Percentiles rank a stretch among this genome's conserved stretches.
Conservation (phyloP, 2,113 vertebrate species). For the Acrocephalus kingi region DNA sequence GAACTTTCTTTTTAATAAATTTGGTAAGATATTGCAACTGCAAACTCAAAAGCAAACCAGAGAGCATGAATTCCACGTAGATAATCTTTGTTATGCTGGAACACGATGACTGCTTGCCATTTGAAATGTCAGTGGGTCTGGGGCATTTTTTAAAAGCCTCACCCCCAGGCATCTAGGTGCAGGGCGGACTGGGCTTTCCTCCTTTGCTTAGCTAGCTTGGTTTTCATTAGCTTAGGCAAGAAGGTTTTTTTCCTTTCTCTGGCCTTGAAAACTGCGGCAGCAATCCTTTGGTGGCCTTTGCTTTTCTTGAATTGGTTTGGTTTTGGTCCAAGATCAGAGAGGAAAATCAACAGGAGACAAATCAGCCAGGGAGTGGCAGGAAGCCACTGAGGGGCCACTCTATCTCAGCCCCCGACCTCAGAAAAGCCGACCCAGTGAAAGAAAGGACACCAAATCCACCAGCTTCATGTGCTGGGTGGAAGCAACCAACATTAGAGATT, state of each 20-base stretch:
- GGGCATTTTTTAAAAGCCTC: neutral
- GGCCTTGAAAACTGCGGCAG: neutral
- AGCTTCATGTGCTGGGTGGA: neutral
- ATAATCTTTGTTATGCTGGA: neutral
- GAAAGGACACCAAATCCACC: neutral
- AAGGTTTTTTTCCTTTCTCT: neutral
- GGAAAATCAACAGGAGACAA: fast-evolving
- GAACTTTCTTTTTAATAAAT: neutral
- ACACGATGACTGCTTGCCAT: neutral
- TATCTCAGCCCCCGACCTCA: fast-evolving
- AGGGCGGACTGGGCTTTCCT: no score
- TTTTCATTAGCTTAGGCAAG: neutral
- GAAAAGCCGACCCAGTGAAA: fast-evolving
- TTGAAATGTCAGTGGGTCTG: neutral
- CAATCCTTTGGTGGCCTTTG: neutral
- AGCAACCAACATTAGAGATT: neutral
- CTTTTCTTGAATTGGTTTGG: neutral
- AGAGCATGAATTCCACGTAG: neutral
- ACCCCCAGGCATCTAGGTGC: fast-evolving
- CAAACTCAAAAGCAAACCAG: neutral
- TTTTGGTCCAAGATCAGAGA: neutral
- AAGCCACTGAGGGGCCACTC: fast-evolving
- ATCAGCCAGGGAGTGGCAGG: fast-evolving
- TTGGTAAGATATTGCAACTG: neutral
- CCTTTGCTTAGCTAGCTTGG: neutral